Evolutionary conservation across 2,797 vertebrate species (phyloP).

Genomic region (Peromyscus nudipes): DNA sequence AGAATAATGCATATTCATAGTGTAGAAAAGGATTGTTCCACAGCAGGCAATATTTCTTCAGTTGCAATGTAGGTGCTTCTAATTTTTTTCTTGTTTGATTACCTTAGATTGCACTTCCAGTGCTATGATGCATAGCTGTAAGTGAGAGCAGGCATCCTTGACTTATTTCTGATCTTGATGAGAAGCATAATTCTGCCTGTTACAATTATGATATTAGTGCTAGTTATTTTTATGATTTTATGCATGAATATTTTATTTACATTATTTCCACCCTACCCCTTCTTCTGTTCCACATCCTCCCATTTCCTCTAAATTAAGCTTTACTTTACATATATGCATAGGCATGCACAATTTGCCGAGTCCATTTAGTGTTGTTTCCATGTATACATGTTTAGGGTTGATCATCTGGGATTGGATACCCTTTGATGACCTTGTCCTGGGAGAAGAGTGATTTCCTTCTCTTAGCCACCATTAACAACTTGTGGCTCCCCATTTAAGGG

Average conservation of each 20-base stretch:
- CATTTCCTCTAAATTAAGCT: background rate
- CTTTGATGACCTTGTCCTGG: background rate
- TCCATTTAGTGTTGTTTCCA: background rate
- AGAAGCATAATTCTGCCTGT: background rate
- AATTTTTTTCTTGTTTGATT: background rate
- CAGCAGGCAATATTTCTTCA: background rate
- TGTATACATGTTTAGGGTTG: background rate
- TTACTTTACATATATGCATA: background rate
- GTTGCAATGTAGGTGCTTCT: background rate
- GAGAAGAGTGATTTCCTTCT: background rate
- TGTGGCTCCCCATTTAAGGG: background rate
- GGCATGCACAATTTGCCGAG: background rate
- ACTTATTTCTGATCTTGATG: background rate
- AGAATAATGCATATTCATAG: no score
- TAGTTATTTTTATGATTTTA: background rate
- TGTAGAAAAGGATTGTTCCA: no score
- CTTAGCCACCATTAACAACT: background rate
- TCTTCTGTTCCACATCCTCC: background rate
- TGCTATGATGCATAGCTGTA: background rate
- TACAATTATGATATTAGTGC: background rate
- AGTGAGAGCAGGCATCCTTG: background rate
- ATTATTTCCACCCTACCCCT: background rate
- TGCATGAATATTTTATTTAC: background rate
- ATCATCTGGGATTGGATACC: background rate
- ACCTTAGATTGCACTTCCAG: background rate